Conservation (phyloP, 2,888 invertebrate genomes). For the Lithophane ornitopus region DNA sequence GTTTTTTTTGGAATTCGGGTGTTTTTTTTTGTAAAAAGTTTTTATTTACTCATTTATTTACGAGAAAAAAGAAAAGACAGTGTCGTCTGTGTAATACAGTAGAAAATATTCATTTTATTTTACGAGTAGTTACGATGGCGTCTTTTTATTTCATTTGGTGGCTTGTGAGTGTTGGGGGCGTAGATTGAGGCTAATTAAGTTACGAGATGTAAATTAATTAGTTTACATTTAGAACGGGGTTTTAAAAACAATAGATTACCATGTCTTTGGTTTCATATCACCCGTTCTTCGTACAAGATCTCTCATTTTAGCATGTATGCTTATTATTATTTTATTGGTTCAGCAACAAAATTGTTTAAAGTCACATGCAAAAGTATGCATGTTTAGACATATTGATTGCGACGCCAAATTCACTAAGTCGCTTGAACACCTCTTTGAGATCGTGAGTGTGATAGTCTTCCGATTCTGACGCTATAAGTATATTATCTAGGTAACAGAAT, state of each 20-base stretch:
- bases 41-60: no score
- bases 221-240: conserved; percentile 6
- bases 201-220: conserved; percentile 5
- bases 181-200: conserved; percentile 4
- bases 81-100: neutral
- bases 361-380: no score
- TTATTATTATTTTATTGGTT: no score
- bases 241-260: conserved; percentile 4
- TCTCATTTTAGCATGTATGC: neutral
- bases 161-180: neutral
- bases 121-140: neutral
- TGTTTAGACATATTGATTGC: no score
- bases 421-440: no score
- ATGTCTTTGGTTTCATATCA: neutral
- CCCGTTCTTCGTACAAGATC: neutral
- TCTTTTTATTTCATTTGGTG: neutral
- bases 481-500: no score
- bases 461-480: no score
- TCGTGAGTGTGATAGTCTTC: no score
- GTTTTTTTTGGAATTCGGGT: no score
- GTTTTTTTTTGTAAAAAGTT: no score
- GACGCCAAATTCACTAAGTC: no score
- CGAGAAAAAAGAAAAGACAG: neutral
- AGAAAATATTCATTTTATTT: conserved; percentile 14
- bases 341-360: no score